Evolutionary conservation across 2,797 vertebrate species (phyloP).

Genomic region (Tragopan temminckii): DNA sequence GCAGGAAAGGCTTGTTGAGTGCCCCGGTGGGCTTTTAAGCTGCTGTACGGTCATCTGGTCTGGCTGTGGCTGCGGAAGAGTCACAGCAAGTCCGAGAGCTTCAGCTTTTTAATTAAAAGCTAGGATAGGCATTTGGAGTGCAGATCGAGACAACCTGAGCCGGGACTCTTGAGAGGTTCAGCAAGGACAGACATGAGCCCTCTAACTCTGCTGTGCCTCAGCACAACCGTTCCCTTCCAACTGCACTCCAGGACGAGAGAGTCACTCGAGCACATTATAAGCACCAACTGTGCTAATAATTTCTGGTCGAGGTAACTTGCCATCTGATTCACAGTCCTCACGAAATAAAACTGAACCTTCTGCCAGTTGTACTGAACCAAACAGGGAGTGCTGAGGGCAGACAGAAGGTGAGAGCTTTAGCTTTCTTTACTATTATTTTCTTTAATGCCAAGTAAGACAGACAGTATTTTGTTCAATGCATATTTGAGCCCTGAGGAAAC

Average conservation of each 20-base stretch:
- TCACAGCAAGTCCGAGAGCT: not conserved
- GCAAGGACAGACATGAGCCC: not conserved
- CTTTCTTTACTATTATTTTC: not conserved
- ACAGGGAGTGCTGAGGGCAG: not conserved
- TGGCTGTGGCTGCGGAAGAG: not conserved
- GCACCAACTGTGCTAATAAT: not conserved
- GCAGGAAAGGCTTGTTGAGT: not conserved
- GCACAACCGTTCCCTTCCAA: not conserved
- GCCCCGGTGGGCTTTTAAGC: not conserved
- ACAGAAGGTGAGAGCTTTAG: not conserved
- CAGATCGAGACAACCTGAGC: accelerated
- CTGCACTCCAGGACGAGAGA: not conserved
- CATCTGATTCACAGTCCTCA: not conserved
- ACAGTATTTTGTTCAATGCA: not conserved
- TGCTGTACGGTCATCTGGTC: accelerated
- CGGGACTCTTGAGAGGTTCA: not conserved
- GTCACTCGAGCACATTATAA: not conserved
- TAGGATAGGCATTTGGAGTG: accelerated
- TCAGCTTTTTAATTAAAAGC: not conserved
- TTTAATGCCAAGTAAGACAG: not conserved
- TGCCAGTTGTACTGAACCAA: accelerated
- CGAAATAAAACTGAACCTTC: not conserved
- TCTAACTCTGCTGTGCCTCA: not conserved
- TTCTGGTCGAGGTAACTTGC: not conserved
- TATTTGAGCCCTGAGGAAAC: not conserved